Evolutionary conservation across 2,113 vertebrate species (phyloP).

Genomic region (Centropus bengalensis): DNA sequence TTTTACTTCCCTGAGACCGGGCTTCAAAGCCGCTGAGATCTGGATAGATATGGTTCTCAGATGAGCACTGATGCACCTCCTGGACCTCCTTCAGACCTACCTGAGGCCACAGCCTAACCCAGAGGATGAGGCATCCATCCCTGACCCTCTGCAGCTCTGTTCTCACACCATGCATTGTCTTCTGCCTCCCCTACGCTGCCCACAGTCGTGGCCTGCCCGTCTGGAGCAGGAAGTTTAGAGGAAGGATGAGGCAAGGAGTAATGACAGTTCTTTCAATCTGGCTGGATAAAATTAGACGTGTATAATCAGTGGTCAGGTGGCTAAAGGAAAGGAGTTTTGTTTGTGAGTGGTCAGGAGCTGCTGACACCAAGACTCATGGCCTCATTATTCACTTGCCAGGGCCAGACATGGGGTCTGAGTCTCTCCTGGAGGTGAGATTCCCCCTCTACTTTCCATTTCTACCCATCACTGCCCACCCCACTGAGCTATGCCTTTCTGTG

Average conservation of each 20-base stretch:
- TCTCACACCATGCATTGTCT: rapidly evolving
- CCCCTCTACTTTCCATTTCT: not conserved
- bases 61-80: not conserved
- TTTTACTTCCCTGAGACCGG: not conserved
- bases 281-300: not conserved
- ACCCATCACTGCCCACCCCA: not conserved
- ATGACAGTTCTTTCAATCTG: constrained; percentile 33
- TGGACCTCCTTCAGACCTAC: not conserved
- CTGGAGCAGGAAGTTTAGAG: not conserved
- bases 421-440: not conserved
- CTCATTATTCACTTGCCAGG: not conserved
- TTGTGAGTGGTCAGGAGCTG: not conserved
- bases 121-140: not conserved
- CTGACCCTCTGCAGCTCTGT: not conserved
- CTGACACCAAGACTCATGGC: not conserved
- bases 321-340: constrained; percentile 9
- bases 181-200: not conserved
- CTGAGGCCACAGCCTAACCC: too few relatives aligned
- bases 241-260: not conserved
- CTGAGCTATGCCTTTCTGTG: not conserved
- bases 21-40: not conserved
- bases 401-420: not conserved
- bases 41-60: not conserved
- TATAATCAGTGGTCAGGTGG: constrained; percentile 41
- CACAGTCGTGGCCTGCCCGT: not conserved